Conservation (phyloP, 2,797 vertebrate species). For the Sebastes glaucus region DNA sequence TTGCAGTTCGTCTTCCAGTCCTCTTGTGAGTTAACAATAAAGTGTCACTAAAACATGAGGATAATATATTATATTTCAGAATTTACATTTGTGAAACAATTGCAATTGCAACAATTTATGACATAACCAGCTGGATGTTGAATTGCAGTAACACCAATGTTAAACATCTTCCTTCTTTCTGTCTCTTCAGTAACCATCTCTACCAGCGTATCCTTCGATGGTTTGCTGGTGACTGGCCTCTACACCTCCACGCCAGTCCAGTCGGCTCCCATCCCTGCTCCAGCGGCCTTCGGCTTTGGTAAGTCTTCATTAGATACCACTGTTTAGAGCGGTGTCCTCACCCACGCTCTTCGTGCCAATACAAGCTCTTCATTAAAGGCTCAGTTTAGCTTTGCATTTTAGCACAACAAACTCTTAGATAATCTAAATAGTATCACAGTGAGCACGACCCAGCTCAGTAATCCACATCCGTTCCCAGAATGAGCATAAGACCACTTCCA, state of each 20-base stretch:
- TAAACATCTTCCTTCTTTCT: conserved; percentile 32
- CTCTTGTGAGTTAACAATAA: neutral
- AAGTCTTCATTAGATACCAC: conserved; percentile 71
- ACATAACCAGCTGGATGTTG: neutral
- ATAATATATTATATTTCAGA: neutral
- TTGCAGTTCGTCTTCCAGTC: conserved; percentile 1
- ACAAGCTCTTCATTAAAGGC: conserved; percentile 15
- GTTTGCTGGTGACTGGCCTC: conserved; percentile 95
- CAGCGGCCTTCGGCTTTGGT: conserved; percentile 96
- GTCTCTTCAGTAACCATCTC: conserved; percentile 92
- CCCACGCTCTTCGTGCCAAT: neutral
- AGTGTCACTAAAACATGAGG: neutral
- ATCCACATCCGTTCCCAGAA: conserved; percentile 59
- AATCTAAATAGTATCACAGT: conserved; percentile 24
- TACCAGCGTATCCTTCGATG: conserved; percentile 96
- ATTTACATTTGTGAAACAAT: neutral
- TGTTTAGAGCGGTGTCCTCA: neutral
- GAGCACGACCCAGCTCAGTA: conserved; percentile 36
- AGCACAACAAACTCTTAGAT: conserved; percentile 21
- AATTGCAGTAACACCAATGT: neutral
- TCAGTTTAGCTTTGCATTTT: conserved; percentile 8
- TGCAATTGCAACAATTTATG: neutral
- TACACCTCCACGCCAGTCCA: conserved; percentile 97
- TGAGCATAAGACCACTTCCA: conserved; percentile 41
- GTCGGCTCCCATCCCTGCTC: conserved; percentile 91